A percentile compares a stretch with the other conserved stretches of the same genome.
phyloP scores from a whole-genome alignment of 2,888 invertebrate species.

The Ptycholaimellus sp. region DNA sequence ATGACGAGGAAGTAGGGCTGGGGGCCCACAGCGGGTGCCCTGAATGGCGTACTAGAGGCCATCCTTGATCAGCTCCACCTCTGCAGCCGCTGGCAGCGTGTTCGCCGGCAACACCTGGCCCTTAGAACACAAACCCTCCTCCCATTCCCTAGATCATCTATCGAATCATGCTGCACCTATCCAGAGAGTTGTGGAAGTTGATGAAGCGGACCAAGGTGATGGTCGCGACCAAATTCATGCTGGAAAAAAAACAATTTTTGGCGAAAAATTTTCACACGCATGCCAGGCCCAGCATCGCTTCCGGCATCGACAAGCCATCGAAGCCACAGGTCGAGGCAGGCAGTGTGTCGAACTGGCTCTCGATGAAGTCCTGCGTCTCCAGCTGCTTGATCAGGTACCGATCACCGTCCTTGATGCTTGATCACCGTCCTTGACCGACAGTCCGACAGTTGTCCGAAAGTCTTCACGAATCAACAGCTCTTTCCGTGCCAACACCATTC shows the following conservation, averaged over 20 bases:
- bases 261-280: conserved; percentile 80
- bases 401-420: too few species aligned
- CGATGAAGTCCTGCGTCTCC: conserved; percentile 66
- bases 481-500: conserved; percentile 82
- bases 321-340: conserved; percentile 93
- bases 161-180: conserved; percentile 38
- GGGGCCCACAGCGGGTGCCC: conserved; percentile 67
- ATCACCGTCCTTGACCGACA: too few species aligned
- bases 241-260: too few species aligned
- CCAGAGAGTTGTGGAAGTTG: conserved; percentile 67
- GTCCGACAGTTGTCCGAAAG: conserved; percentile 90
- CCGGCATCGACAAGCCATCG: conserved; percentile 76
- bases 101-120: conserved; percentile 78
- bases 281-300: conserved; percentile 65
- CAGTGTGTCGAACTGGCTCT: conserved; percentile 74
- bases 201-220: conserved; percentile 55
- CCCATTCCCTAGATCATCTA: background rate
- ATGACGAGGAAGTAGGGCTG: conserved; percentile 72
- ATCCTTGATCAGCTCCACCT: conserved; percentile 66
- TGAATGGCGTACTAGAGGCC: conserved; percentile 58
- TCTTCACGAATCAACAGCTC: conserved; percentile 90
- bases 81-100: conserved; percentile 60
- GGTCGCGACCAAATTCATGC: too few species aligned
- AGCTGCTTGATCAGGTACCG: conserved; percentile 81
- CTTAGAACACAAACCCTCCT: conserved; percentile 29